Evolutionary conservation across 2,888 invertebrate species (phyloP).

Genomic region (Drosophila pseudotalamancana): DNA sequence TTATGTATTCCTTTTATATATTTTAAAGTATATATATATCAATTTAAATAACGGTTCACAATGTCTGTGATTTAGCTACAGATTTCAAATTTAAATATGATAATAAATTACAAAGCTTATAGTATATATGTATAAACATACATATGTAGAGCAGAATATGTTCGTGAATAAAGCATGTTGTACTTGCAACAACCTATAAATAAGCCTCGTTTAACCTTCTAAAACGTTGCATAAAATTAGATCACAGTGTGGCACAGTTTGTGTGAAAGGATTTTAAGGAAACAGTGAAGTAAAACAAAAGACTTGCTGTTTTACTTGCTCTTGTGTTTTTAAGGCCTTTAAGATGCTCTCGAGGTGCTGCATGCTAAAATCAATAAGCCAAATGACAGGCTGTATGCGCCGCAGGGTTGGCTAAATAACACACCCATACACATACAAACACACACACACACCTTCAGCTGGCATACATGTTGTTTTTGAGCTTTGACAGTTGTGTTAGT

Average conservation of each 20-base stretch:
- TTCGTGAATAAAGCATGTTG: too few species aligned
- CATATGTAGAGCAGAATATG: too few species aligned
- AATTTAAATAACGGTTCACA: too few species aligned
- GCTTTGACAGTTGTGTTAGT: constrained; percentile 19
- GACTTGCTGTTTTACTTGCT: background rate
- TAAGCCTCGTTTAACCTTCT: background rate
- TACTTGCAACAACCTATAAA: background rate
- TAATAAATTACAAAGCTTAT: too few species aligned
- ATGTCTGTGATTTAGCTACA: too few species aligned
- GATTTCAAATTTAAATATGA: too few species aligned
- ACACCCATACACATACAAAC: constrained; percentile 1
- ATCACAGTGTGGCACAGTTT: background rate
- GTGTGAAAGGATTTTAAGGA: background rate
- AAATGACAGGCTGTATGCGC: constrained; percentile 54
- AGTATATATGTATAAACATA: too few species aligned
- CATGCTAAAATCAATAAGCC: constrained; percentile 55
- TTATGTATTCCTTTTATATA: too few species aligned
- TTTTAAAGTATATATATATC: too few species aligned
- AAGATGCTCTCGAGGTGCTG: constrained; percentile 8
- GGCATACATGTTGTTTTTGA: constrained; percentile 42
- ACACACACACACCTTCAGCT: background rate
- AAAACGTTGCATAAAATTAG: constrained; percentile 1
- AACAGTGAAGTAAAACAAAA: background rate
- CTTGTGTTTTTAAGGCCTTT: constrained; percentile 12
- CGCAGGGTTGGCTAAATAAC: constrained; percentile 26